These are phyloP conservation scores for Trichonephila clavipes DNA, from an alignment of 1,140 invertebrate species.

Conservation along the genomic window DNA sequence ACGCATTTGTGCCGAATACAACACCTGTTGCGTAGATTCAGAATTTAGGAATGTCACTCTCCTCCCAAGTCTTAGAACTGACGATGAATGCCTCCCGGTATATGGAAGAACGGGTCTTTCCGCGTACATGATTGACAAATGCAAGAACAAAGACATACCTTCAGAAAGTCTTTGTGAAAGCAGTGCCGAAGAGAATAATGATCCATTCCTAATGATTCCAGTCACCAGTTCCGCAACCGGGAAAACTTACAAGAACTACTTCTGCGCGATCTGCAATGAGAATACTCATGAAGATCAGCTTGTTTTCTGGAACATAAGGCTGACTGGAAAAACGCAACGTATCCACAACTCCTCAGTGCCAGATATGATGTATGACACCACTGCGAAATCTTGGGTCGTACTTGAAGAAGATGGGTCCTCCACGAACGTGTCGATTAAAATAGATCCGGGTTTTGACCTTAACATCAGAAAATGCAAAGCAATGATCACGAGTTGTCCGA, in stretches of 20 bases:
- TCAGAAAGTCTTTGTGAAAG: not conserved
- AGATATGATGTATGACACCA: not conserved
- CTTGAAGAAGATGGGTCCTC: too few relatives aligned
- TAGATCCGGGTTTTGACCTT: not conserved
- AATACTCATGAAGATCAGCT: slow-evolving; percentile 77
- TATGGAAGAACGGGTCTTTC: too few relatives aligned
- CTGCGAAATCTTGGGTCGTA: not conserved
- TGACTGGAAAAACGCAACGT: not conserved
- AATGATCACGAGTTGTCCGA: not conserved
- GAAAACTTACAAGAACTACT: slow-evolving; percentile 83
- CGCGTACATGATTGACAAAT: not conserved
- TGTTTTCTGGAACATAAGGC: not conserved
- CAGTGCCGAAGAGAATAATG: slow-evolving; percentile 77
- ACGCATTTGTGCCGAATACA: not conserved
- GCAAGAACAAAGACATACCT: not conserved
- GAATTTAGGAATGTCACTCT: not conserved
- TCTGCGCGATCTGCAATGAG: slow-evolving; percentile 83
- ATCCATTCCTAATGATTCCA: slow-evolving; percentile 81
- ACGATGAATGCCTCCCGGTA: not conserved
- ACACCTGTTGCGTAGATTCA: not conserved
- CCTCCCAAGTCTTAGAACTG: too few relatives aligned
- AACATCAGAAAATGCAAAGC: not conserved
- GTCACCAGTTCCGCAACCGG: slow-evolving; percentile 81
- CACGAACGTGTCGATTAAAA: not conserved
- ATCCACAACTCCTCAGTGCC: not conserved